These are phyloP conservation scores for Bettongia penicillata DNA, from an alignment of 2,113 vertebrate genomes.

Conservation along the genomic window DNA sequence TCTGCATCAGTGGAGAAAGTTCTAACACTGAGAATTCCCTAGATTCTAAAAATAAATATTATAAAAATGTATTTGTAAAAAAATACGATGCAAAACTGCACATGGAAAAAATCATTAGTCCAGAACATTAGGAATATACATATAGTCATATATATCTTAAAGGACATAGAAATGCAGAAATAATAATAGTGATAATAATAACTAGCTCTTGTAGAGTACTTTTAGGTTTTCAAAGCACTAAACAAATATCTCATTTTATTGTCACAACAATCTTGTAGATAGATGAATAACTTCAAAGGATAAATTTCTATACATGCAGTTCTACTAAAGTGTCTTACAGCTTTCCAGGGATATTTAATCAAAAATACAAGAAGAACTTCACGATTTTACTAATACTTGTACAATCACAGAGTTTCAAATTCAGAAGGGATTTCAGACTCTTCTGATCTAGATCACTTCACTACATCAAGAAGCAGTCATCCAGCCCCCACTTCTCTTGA, in stretches of 20 bases:
- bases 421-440: neutral
- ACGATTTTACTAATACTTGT: neutral
- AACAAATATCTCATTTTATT: neutral
- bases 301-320: neutral
- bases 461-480: neutral
- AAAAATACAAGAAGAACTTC: neutral
- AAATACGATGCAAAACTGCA: neutral
- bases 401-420: neutral
- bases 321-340: neutral
- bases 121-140: too few relatives aligned
- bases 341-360: neutral
- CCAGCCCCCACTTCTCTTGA: neutral
- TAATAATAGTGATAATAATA: neutral
- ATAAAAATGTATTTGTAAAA: neutral
- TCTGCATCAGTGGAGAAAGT: neutral
- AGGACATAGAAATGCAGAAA: neutral
- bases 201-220: too few relatives aligned
- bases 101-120: neutral
- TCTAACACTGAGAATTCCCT: neutral
- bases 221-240: neutral
- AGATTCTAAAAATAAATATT: too few relatives aligned
- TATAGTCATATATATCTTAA: neutral
- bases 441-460: neutral
- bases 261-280: neutral
- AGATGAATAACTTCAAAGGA: neutral